Conservation (phyloP, 2,113 vertebrate genomes). For the Bombycilla garrulus region DNA sequence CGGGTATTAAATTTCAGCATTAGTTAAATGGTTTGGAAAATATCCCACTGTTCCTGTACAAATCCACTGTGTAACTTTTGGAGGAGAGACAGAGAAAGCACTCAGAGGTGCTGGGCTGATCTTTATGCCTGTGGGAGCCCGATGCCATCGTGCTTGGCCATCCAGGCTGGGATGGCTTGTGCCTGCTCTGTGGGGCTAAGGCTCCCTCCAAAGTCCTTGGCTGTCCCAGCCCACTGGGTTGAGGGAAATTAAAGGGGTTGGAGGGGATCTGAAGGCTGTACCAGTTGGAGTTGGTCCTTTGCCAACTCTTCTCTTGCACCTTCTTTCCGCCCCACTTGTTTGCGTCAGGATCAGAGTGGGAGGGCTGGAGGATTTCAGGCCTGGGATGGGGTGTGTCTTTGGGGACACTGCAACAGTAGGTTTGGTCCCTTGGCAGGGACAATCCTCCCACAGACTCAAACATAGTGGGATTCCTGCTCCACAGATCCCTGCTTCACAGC, state of each 20-base stretch:
- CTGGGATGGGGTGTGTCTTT: not conserved
- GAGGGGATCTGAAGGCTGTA: not conserved
- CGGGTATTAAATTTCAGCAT: slow-evolving; percentile 37
- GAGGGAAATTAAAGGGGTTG: not conserved
- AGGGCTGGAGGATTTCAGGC: not conserved
- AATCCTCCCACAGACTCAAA: not conserved
- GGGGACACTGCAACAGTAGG: not conserved
- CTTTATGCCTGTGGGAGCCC: not conserved
- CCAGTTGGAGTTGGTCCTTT: not conserved
- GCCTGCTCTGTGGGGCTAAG: not conserved
- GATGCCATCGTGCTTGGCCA: fast-evolving
- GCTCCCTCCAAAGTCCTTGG: not conserved
- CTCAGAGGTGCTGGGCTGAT: not conserved
- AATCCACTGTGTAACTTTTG: slow-evolving; percentile 46
- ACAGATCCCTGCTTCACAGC: too few relatives aligned
- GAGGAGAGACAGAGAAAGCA: slow-evolving; percentile 42
- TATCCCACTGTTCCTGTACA: slow-evolving; percentile 48
- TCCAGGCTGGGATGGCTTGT: not conserved
- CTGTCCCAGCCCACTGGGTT: not conserved
- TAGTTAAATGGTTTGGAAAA: slow-evolving; percentile 58
- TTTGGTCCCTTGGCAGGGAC: not conserved
- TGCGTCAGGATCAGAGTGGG: not conserved
- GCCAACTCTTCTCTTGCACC: not conserved
- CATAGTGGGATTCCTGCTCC: not conserved
- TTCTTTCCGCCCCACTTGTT: slow-evolving; percentile 8